These are phyloP conservation scores for Ficedula albicollis DNA, from an alignment of 2,797 vertebrate genomes.

Conservation along the genomic window DNA sequence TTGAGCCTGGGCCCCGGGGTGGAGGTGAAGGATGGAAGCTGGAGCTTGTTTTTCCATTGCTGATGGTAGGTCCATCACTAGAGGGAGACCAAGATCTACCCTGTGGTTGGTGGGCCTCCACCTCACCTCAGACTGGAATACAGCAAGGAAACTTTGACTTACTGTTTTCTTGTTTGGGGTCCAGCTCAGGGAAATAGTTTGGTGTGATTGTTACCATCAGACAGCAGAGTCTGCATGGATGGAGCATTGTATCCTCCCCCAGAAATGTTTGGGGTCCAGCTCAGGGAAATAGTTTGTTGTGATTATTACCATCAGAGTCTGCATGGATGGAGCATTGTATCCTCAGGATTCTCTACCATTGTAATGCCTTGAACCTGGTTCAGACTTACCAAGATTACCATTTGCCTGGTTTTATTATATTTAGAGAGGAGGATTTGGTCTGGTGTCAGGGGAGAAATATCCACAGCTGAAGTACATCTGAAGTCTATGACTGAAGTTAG, in stretches of 20 bases:
- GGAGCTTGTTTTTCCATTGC: neutral
- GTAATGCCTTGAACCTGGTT: neutral
- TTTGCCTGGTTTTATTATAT: neutral
- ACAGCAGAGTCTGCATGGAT: neutral
- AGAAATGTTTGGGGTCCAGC: no score
- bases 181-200: neutral
- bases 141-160: neutral
- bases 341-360: neutral
- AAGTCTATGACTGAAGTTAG: neutral
- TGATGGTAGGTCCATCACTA: slow-evolving; percentile 22
- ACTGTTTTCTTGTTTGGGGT: neutral
- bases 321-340: no score
- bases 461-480: neutral
- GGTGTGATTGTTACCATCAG: neutral
- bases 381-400: neutral
- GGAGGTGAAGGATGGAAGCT: fast-evolving
- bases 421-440: neutral
- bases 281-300: no score
- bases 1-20: neutral
- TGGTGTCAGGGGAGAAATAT: neutral
- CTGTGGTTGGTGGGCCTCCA: neutral
- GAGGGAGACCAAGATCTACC: slow-evolving; percentile 49
- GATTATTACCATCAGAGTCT: no score
- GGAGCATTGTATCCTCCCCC: neutral
- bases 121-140: neutral